Base-by-base conservation (phyloP, 2,113 vertebrate species). In the Orthonyx spaldingii region DNA sequence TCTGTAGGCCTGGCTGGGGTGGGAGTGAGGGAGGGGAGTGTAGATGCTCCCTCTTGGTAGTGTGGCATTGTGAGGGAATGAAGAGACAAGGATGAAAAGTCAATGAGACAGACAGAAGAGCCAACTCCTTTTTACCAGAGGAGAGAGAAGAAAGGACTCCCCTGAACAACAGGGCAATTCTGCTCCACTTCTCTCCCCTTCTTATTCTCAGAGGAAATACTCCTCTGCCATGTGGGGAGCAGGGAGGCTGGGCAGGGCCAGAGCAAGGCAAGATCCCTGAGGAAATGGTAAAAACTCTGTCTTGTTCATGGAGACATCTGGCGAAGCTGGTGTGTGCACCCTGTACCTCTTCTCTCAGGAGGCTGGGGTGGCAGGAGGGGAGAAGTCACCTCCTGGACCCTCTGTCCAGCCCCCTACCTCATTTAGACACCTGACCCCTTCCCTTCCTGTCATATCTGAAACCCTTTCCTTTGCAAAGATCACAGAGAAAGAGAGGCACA, bases 281-380 rank as follows among this genome's bases (percentile, higher is more conserved):
- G 2, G 69, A n/a, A 84, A 57, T 2, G 3, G 12, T 42, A 37
- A 53, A 41, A 63, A 7, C 11, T 16, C 23, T 64, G 53, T 18
- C 21, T 56, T 22, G 30, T 42, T 90, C 50, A 19, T 19, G 37
- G 32, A 46, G 11, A 78, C 32, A 39, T 24, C 26, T 1, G 2
- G 11, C 6, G 33, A 64, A 74, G 41, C 1, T 1, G 21, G 3
- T 52, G 13, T 2, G 1, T 50, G 14, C n/a, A 11, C 10, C 8
- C 6, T 44, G 60, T 18, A 11, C 4, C 16, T 16, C 13, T 68
- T 78, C 22, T 44, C 44, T 76, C 30, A 13, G 33, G 57, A 19
- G 26, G 4, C 10, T 11, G 41, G 22, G 20, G 2, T 30, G 33
- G 46, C 3, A 0, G 26, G 27, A 64, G 33, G 7, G 32, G 21